Evolutionary conservation across 2,797 vertebrate species (phyloP).

Genomic region (Erithacus rubecula): DNA sequence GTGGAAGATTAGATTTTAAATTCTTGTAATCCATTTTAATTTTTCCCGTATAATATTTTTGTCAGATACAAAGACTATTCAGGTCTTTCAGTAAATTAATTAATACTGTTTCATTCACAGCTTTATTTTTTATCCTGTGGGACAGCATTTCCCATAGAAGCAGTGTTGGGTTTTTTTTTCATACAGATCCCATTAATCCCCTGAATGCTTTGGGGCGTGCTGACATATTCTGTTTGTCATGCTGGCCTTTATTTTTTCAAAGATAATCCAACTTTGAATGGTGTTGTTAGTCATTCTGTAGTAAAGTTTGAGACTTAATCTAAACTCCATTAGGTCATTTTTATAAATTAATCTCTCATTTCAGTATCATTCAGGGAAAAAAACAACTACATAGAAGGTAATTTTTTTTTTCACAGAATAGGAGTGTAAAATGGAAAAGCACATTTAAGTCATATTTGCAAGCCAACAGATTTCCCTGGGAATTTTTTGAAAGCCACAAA

Average conservation of each 20-base stretch:
- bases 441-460: background rate
- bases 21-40: background rate
- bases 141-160: constrained; percentile 23
- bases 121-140: constrained; percentile 37
- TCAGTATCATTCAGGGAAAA: background rate
- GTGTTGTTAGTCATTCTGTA: constrained; percentile 13
- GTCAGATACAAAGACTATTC: background rate
- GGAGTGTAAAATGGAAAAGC: background rate
- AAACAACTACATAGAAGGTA: background rate
- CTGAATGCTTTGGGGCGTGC: background rate
- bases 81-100: background rate
- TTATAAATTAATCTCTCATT: constrained; percentile 3
- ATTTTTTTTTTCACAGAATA: background rate
- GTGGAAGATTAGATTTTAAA: background rate
- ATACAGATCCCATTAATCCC: constrained; percentile 31
- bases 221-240: constrained; percentile 48
- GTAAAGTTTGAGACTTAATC: constrained; percentile 30
- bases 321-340: background rate
- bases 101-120: background rate
- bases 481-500: background rate
- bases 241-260: constrained; percentile 1
- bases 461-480: background rate
- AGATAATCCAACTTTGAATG: constrained; percentile 40
- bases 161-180: background rate
- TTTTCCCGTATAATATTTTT: background rate